Base-by-base conservation (phyloP, 2,113 vertebrate species). In the Salvelinus alpinus region DNA sequence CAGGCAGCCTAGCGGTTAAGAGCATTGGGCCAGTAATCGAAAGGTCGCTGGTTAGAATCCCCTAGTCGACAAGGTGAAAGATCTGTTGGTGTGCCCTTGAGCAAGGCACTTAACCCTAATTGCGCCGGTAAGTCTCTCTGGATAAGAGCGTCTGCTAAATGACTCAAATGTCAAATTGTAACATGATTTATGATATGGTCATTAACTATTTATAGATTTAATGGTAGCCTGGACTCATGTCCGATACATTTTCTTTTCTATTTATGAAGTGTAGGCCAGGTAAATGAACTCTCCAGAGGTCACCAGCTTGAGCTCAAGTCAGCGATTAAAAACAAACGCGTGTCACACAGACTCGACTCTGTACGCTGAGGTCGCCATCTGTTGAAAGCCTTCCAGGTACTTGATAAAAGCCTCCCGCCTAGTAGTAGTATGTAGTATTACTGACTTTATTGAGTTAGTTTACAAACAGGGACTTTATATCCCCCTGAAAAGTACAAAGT, bases 401-500 rank as follows among this genome's bases (percentile, higher is more conserved):
- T 38, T 75, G 47, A 66, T 44, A 71, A 75, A 29, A 59, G 14
- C 25, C 3, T 18, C 16, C 51, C 3, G 1, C 16, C 51, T 54
- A 1, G 12, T 44, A 44, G 11, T 44, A 44, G 38, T 14, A 81
- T 48, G 76, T 77, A 84, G 81, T 84, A 20, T 76, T 75, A 76
- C 84, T 3, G 60, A 69, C 66, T 69, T 31, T n/a, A 38, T 20
- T 38, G 8, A 47, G 64, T 80, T 71, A 78, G 84, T 78, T 78
- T 71, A 78, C 75, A 69, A 64, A 64, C 60, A 67, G 34, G 38
- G 38, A 38, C 38, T 38, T 38, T 44, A 44, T 44, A 44, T 44
- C 38, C 80, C 88, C 84, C 85, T 84, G 89, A 87, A 91, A 44
- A 44, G 38, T 44, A 44, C 38, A 44, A 44, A 44, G 76, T 13